Evolutionary conservation across 2,797 vertebrate species (phyloP), one percentile per base, ranked within the genome.

Genomic region (Catamblyrhynchus diadema): DNA sequence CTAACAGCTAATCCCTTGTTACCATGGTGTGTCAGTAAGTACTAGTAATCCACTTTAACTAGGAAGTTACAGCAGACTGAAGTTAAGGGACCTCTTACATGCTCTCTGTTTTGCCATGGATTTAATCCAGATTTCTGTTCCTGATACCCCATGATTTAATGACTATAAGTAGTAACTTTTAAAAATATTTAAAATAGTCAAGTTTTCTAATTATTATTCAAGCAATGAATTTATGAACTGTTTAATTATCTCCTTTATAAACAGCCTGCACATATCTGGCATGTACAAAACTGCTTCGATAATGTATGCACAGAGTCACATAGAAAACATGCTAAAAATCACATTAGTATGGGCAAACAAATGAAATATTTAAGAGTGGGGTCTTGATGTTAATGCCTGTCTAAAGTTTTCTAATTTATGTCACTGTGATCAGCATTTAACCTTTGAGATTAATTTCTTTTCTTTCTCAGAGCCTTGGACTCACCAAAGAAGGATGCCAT

Each of bases 401-500:
- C 53, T 53, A 8, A 51, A 82, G 22, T 69, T 87, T 91, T 75
- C 32, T 18, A 83, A 14, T 59, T 69, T 39, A 48, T 32, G 32
- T 57, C 71, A 71, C 72, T 48, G 48, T 30, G 19, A 56, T 59
- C 47, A 88, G 16, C 56, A 90, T 71, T 88, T 93, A 85, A 81
- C 27, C 50, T 81, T n/a, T 33, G 33, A 62, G 51, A 77, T 51
- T n/a, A 59, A 44, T 59, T 56, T 73, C 2, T 72, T 82, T 59
- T 47, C 30, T 25, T 65, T 64, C n/a, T 42, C 7, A 39, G 42
- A 77, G 79, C 25, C 61, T 30, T 64, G 44, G 67, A 96, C 98
- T 98, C 98, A 99, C 99, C 99, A 99, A 84, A 99, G 98, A 47
- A 99, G 95, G 93, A 99, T 99, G 94, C 99, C 99, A 94, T 99